Evolutionary conservation across 2,113 vertebrate species (phyloP), one percentile per base, ranked within the genome.

Genomic region (Pogona vitticeps): DNA sequence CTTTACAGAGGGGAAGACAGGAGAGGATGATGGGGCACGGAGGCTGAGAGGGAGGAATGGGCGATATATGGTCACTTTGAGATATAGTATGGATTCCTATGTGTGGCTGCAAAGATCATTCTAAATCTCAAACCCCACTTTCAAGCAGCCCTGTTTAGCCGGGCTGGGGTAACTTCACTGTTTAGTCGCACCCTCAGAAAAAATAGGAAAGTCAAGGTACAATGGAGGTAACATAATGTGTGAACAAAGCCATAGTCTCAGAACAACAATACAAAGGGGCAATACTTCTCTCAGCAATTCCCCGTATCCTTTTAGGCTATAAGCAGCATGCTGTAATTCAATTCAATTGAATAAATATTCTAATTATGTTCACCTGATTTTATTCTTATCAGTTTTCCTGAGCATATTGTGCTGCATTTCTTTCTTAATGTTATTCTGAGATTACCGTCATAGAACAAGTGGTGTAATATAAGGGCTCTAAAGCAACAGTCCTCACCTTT

Each of bases 401-500:
- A 52, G 81, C 77, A 72, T 56, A 83, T 76, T 88, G 73, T 15
- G 72, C 9, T n/a, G 85, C 63, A 86, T 65, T 70, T 63, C 56
- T 92, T 86, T 86, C 42, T 83, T 76, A 81, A 40, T 31, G 21
- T 76, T 72, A 85, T 61, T 86, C 75, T 76, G 28, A 1, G 26
- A 83, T 81, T 90, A 63, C 83, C 72, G 52, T 86, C 75, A 75
- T 67, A 87, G 71, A 14, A 67, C 58, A 81, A 90, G 65, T 71
- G 89, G 88, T 76, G 33, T 21, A 82, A 88, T 86, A 87, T 80
- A 88, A 92, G 87, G 86, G 88, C 82, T 76, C 59, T 86, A 26
- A 72, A 92, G 88, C 38, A 91, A 89, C 91, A 92, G 78, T 0
- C 0, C 61, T 93, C 38, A 85, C 91, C 92, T 93, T 90, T 20